phyloP scores from a whole-genome alignment of 1,140 invertebrate species.

The Drosophila bipectinata region DNA sequence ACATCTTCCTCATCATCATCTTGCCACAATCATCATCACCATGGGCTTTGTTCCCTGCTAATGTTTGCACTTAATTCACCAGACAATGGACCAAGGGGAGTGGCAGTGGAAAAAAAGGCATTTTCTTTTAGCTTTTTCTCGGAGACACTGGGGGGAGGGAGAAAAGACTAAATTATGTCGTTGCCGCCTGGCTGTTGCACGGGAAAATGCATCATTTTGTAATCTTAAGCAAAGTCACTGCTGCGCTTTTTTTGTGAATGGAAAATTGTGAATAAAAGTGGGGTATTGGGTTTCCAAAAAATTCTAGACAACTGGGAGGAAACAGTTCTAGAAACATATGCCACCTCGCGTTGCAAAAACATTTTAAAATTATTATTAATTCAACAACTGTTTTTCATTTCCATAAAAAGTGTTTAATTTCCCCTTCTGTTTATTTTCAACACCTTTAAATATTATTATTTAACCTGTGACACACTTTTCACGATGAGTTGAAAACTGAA shows the following conservation, averaged over 20 bases:
- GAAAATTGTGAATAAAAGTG: neutral
- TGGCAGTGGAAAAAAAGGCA: slow-evolving; percentile 37
- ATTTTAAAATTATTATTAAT: slow-evolving; percentile 33
- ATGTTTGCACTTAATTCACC: slow-evolving; percentile 82
- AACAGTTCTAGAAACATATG: neutral
- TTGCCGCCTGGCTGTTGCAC: slow-evolving; percentile 62
- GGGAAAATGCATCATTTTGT: slow-evolving; percentile 76
- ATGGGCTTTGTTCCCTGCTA: slow-evolving; percentile 71
- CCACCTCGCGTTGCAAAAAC: slow-evolving; percentile 30
- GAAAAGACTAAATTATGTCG: slow-evolving; percentile 80
- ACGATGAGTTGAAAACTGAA: slow-evolving; percentile 78
- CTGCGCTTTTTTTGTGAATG: slow-evolving; percentile 63
- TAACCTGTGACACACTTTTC: slow-evolving; percentile 57
- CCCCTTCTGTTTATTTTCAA: slow-evolving; percentile 49
- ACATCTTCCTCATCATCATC: slow-evolving; percentile 36
- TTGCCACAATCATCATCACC: slow-evolving; percentile 23
- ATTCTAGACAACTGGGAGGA: neutral
- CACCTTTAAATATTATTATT: slow-evolving; percentile 34
- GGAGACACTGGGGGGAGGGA: slow-evolving; percentile 2
- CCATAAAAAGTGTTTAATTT: slow-evolving; percentile 59
- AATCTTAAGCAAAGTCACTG: slow-evolving; percentile 59
- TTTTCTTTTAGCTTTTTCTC: slow-evolving; percentile 65
- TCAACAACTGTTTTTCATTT: slow-evolving; percentile 58
- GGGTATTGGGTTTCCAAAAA: neutral
- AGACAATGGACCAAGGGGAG: slow-evolving; percentile 58